Base-by-base conservation (phyloP, 2,797 vertebrate species). In the Gymnothorax javanicus region DNA sequence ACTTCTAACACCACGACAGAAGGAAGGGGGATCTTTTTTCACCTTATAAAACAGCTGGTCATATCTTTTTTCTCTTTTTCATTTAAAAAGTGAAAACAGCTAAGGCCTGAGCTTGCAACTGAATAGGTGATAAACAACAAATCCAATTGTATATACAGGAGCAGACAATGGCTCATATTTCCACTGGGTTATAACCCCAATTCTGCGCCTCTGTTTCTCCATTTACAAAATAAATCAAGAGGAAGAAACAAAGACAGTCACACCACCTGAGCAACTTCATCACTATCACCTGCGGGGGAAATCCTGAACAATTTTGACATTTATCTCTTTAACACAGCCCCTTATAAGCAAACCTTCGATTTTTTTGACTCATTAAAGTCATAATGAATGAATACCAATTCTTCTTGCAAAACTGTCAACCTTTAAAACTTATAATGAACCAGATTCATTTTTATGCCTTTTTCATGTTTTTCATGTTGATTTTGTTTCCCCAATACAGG, bases 131-230 rank as follows among this genome's bases (percentile, higher is more conserved):
- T 87, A 82, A 86, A 91, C 85, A 90, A 83, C 71, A 4, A 4
- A 54, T 89, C 91, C 93, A 94, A 92, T 93, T 94, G 90, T 90
- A 91, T 88, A 88, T 84, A n/a, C 64, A 88, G 89, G 90, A 91
- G 90, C 90, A 90, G 89, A 92, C 87, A 84, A 88, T 91, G 86
- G 91, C 89, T 60, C 27, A 86, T 86, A 92, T 89, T 58, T 89
- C 84, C 88, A 92, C 92, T 92, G 93, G 93, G 92, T 91, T 92
- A 93, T 92, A 88, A 93, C 89, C 87, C 84, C 83, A 92, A 93
- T 94, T 92, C 93, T 89, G 87, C 58, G 88, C 90, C 90, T 89
- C 90, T 92, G 89, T 90, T 82, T 43, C 33, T 43, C 91, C 88
- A 87, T 86, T 89, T 92, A 92, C 71, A 57, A 93, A 89, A 92